A percentile compares a stretch with the other conserved stretches of the same genome.
phyloP scores from a whole-genome alignment of 2,113 vertebrate genomes.

The Myrmecobius fasciatus region DNA sequence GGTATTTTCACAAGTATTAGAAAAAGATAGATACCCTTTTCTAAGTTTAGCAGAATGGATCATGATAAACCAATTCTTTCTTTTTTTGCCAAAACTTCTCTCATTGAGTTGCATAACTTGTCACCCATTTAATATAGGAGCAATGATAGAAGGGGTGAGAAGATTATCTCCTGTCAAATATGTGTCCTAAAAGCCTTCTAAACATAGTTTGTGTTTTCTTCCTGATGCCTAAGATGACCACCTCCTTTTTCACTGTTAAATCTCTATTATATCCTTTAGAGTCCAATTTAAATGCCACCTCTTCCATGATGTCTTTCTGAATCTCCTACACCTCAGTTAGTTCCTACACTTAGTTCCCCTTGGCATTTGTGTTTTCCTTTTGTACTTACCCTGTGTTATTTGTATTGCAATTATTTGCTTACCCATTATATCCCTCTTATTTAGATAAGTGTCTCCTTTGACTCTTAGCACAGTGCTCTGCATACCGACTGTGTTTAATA shows the following conservation, averaged over 20 bases:
- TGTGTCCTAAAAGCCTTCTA: neutral
- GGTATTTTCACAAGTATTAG: neutral
- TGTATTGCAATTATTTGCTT: neutral
- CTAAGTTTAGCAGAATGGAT: neutral
- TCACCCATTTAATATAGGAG: neutral
- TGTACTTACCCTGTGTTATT: neutral
- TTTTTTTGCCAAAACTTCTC: conserved; percentile 16
- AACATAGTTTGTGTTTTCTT: neutral
- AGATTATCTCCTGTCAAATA: neutral
- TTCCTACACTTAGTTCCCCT: neutral
- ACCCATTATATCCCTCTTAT: neutral
- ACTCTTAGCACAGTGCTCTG: neutral
- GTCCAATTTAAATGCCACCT: neutral
- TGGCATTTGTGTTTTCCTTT: neutral
- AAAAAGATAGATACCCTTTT: conserved; percentile 7
- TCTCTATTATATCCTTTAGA: conserved; percentile 26
- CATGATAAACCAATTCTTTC: conserved; percentile 20
- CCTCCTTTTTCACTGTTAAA: neutral
- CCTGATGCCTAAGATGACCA: neutral
- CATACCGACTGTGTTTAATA: neutral
- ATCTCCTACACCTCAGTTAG: neutral
- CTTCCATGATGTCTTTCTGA: conserved; percentile 17
- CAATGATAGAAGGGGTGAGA: neutral
- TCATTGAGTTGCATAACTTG: conserved; percentile 19
- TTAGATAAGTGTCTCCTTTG: neutral